These are phyloP conservation scores for Eunapius fragilis DNA, from an alignment of 37 sponge, comb jelly and placozoan genomes.

Conservation along the genomic window DNA sequence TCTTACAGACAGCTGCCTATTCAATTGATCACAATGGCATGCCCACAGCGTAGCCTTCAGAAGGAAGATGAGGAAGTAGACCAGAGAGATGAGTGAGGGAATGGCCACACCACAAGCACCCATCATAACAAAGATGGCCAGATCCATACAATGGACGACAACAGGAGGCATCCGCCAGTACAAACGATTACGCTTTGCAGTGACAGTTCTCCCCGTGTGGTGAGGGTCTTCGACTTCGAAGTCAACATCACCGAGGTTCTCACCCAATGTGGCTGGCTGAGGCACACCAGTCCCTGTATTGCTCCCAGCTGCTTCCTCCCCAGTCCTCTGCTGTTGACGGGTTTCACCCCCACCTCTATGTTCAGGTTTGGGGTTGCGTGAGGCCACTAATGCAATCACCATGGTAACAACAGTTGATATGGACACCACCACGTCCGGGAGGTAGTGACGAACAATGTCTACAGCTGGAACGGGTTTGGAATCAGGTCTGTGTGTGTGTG, in stretches of 20 bases:
- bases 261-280: background rate
- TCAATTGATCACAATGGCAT: conserved; percentile 11
- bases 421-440: conserved; percentile 75
- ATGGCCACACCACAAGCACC: conserved; percentile 48
- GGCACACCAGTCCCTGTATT: background rate
- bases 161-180: background rate
- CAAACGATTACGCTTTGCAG: background rate
- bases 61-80: conserved; percentile 62
- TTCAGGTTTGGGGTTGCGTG: background rate
- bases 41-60: conserved; percentile 48
- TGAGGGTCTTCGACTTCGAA: no score
- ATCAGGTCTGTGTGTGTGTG: background rate
- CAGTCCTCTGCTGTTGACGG: background rate
- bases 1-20: background rate
- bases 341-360: background rate
- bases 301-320: background rate
- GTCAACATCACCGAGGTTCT: no score
- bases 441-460: conserved; percentile 66
- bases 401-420: conserved; percentile 28
- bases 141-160: background rate
- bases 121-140: conserved; percentile 29
- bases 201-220: no score
- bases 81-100: conserved; percentile 51
- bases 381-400: background rate
- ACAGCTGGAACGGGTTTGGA: conserved; percentile 12